These are phyloP conservation scores for Ricordea florida DNA, from an alignment of 92 coral and sea anemone genomes.

Conservation along the genomic window DNA sequence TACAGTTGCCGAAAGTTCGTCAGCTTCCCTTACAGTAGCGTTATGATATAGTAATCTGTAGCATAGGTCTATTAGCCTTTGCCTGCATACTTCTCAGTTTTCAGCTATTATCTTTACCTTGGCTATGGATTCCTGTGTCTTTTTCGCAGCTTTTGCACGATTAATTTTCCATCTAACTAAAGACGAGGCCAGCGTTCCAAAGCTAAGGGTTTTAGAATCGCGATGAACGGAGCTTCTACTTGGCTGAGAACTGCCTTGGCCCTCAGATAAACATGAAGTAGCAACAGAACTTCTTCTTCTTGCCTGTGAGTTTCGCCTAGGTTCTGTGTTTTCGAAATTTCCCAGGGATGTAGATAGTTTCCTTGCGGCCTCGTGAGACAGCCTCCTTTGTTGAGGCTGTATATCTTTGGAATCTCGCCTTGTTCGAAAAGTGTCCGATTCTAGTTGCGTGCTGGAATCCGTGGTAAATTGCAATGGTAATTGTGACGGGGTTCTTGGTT, in stretches of 20 bases:
- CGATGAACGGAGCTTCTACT: neutral
- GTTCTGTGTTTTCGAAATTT: neutral
- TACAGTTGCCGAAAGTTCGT: too few relatives aligned
- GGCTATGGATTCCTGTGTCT: slow-evolving; percentile 4
- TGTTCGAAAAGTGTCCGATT: too few relatives aligned
- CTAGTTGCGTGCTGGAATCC: too few relatives aligned
- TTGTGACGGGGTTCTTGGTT: too few relatives aligned
- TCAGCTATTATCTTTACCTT: neutral
- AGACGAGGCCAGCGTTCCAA: slow-evolving; percentile 13
- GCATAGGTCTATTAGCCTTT: neutral
- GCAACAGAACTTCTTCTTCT: slow-evolving; percentile 19
- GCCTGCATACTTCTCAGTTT: neutral
- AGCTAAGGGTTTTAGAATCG: slow-evolving; percentile 14
- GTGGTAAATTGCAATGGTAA: too few relatives aligned
- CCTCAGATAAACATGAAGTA: neutral
- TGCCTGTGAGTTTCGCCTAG: slow-evolving; percentile 18
- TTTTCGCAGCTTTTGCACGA: neutral
- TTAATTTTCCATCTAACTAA: slow-evolving; percentile 25
- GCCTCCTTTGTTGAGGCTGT: too few relatives aligned
- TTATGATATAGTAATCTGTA: neutral
- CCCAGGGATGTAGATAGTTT: neutral
- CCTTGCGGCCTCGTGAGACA: neutral
- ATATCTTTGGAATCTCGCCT: too few relatives aligned
- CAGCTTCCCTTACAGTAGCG: neutral
- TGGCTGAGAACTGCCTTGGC: too few relatives aligned